phyloP scores from a whole-genome alignment of 2,888 invertebrate species.

The Tryphoninae sp. region DNA sequence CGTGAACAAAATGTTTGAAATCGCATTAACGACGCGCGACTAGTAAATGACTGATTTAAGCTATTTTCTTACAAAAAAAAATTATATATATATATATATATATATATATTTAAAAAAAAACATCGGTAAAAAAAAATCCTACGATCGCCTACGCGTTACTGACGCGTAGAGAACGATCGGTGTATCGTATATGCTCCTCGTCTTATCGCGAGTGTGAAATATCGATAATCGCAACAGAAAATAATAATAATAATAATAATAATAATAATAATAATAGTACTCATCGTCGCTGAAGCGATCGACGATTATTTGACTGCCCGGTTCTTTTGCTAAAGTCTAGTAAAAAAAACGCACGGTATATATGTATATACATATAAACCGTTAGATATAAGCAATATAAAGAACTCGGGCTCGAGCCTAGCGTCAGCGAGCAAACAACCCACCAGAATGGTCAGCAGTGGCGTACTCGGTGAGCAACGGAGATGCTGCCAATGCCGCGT shows the following conservation, averaged over 20 bases:
- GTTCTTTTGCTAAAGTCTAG: constrained; percentile 52
- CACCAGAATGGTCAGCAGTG: constrained; percentile 96
- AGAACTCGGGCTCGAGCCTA: constrained; percentile 81
- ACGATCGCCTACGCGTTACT: constrained; percentile 48
- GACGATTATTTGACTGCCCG: constrained; percentile 50
- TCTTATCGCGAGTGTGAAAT: constrained; percentile 11
- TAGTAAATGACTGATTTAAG: constrained; percentile 81
- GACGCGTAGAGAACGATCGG: constrained; percentile 36
- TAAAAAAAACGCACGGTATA: constrained; percentile 35
- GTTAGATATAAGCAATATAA: constrained; percentile 61
- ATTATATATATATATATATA: background rate
- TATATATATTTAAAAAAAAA: background rate
- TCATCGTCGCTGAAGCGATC: constrained; percentile 37
- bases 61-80: constrained; percentile 68
- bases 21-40: constrained; percentile 71
- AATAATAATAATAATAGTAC: constrained; percentile 42
- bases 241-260: constrained; percentile 50
- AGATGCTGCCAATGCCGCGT: constrained; percentile 91
- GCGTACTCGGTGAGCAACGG: constrained; percentile 93
- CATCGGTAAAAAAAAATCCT: constrained; percentile 13
- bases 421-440: constrained; percentile 93
- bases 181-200: background rate
- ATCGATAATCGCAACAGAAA: constrained; percentile 54
- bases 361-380: constrained; percentile 35
- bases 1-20: constrained; percentile 54